These are phyloP conservation scores for Plutomurus gul DNA, from an alignment of 1,140 invertebrate species.

Conservation along the genomic window DNA sequence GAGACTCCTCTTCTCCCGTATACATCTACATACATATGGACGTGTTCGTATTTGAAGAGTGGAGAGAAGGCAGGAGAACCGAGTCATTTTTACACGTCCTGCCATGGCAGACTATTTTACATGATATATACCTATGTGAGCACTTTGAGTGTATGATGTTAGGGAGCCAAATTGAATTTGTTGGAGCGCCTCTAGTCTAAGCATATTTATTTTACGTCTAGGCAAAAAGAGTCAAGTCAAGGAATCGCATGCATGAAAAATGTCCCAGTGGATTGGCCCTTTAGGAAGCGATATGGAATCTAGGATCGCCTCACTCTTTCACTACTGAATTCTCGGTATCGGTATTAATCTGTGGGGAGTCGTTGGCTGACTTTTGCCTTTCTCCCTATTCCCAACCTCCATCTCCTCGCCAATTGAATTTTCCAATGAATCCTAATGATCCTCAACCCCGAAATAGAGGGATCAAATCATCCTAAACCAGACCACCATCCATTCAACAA, in stretches of 20 bases:
- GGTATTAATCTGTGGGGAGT: conserved; percentile 54
- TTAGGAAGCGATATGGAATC: conserved; percentile 28
- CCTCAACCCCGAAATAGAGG: conserved; percentile 53
- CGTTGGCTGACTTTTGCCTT: conserved; percentile 50
- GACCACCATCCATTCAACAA: conserved; percentile 38
- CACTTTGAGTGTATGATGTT: conserved; percentile 43
- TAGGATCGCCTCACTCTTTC: conserved; percentile 31
- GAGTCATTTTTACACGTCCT: conserved; percentile 45
- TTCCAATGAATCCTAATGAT: conserved; percentile 55
- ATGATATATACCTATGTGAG: conserved; percentile 50
- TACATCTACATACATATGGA: too few species aligned
- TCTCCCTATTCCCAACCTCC: conserved; percentile 34
- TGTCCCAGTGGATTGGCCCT: conserved; percentile 47
- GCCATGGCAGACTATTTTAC: conserved; percentile 45
- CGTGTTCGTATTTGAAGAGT: too few species aligned
- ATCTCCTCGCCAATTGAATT: conserved; percentile 52
- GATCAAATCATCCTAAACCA: conserved; percentile 53
- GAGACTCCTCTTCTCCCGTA: too few species aligned
- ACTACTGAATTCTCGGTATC: conserved; percentile 48
- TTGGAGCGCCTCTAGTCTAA: conserved; percentile 34
- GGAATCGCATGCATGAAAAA: conserved; percentile 55
- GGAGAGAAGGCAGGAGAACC: background rate
- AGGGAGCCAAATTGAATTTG: conserved; percentile 42
- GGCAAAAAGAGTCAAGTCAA: conserved; percentile 37
- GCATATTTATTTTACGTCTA: conserved; percentile 53